Conservation (phyloP, 2,797 vertebrate genomes). For the Salmo trutta region DNA sequence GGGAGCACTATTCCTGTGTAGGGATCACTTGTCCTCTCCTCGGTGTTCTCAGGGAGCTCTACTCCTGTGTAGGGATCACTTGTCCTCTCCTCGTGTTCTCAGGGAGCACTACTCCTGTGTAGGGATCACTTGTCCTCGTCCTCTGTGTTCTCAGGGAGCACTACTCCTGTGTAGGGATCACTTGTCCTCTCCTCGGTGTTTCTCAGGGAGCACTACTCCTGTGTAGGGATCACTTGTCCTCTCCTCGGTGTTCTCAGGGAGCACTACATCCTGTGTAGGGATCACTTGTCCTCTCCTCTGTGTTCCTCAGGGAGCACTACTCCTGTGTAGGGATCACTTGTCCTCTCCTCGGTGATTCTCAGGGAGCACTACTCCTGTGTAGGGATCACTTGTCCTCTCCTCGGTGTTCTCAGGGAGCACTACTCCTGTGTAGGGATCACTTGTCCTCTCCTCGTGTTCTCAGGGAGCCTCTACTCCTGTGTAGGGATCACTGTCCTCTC, state of each 20-base stretch:
- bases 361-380: no score
- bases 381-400: conserved; percentile 50
- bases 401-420: conserved; percentile 63
- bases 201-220: conserved; percentile 71
- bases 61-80: conserved; percentile 52
- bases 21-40: conserved; percentile 18
- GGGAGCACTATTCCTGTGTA: conserved; percentile 68
- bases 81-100: conserved; percentile 37
- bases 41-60: conserved; percentile 63
- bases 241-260: conserved; percentile 37
- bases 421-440: conserved; percentile 42
- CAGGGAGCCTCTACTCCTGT: conserved; percentile 71
- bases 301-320: conserved; percentile 67
- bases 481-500: conserved; percentile 30
- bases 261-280: conserved; percentile 71
- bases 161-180: conserved; percentile 52
- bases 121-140: conserved; percentile 17
- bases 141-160: conserved; percentile 63
- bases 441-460: conserved; percentile 34
- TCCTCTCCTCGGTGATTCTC: conserved; percentile 37
- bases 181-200: conserved; percentile 25
- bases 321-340: conserved; percentile 47
- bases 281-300: conserved; percentile 16
- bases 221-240: conserved; percentile 32
- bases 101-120: conserved; percentile 71